Percentiles rank a stretch among this genome's conserved stretches.
phyloP scores from a whole-genome alignment of 2,888 invertebrate genomes.

The Eilema sororculum region DNA sequence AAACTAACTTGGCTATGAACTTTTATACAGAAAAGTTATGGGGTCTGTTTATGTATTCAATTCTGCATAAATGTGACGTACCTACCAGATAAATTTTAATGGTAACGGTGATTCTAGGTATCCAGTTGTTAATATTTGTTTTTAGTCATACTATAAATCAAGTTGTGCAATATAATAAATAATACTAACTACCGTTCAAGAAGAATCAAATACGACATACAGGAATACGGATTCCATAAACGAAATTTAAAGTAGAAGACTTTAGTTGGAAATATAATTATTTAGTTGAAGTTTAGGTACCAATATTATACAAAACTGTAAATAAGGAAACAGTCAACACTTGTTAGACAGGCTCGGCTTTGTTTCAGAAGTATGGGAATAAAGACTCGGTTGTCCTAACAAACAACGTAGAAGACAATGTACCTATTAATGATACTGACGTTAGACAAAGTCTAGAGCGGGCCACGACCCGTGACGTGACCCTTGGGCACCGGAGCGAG shows the following conservation, averaged over 20 bases:
- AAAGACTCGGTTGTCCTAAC: conserved; percentile 14
- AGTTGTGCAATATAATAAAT: background rate
- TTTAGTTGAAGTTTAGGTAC: background rate
- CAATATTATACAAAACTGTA: background rate
- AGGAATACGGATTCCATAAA: background rate
- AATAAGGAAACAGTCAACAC: conserved; percentile 15
- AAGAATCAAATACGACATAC: background rate
- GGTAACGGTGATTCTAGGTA: conserved; percentile 35
- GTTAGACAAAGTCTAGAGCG: conserved; percentile 53
- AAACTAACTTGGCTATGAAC: conserved; percentile 58
- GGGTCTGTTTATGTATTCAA: conserved; percentile 41
- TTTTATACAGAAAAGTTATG: conserved; percentile 56
- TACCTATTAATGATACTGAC: conserved; percentile 39
- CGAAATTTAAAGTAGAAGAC: background rate
- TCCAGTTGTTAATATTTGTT: conserved; percentile 32
- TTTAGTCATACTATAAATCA: background rate
- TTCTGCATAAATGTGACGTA: conserved; percentile 38
- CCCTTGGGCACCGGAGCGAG: conserved; percentile 67
- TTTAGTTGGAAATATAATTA: background rate
- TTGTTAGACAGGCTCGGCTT: conserved; percentile 3
- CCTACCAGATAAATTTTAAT: conserved; percentile 28
- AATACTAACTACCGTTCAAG: background rate
- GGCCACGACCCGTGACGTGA: conserved; percentile 66
- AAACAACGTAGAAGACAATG: conserved; percentile 36
- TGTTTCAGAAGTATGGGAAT: conserved; percentile 21